These are phyloP conservation scores for Valencia hispanica DNA, from an alignment of 2,797 vertebrate genomes.

Conservation along the genomic window DNA sequence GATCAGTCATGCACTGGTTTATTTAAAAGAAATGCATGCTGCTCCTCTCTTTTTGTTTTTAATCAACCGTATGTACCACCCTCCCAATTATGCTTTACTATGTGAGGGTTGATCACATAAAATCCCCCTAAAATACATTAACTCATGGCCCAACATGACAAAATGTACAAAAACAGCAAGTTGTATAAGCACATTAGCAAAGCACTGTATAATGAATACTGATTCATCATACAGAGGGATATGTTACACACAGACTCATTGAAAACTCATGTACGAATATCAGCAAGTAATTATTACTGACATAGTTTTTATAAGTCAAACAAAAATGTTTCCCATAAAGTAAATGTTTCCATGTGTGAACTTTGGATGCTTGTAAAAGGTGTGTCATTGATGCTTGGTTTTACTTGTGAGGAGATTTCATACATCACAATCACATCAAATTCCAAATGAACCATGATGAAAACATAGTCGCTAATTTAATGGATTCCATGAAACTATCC, in stretches of 20 bases:
- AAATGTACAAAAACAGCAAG: background rate
- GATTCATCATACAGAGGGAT: background rate
- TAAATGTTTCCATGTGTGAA: conserved; percentile 42
- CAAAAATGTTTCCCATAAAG: conserved; percentile 31
- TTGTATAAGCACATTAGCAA: background rate
- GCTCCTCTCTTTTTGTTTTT: background rate
- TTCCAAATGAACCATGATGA: conserved; percentile 56
- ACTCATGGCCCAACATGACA: background rate
- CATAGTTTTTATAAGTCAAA: conserved; percentile 36
- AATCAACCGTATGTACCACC: background rate
- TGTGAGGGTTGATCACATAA: background rate
- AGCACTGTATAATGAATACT: background rate
- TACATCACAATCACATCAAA: conserved; percentile 50
- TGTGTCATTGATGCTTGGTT: conserved; percentile 32
- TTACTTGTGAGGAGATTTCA: conserved; percentile 43
- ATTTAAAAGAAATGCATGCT: background rate
- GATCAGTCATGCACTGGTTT: background rate
- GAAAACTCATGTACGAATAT: conserved; percentile 16
- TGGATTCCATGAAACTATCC: conserved; percentile 62
- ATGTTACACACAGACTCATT: conserved; percentile 4
- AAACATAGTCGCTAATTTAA: conserved; percentile 50
- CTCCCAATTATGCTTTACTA: background rate
- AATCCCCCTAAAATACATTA: background rate
- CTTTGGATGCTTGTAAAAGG: conserved; percentile 44
- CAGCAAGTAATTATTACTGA: conserved; percentile 37